Evolutionary conservation across 2,797 vertebrate genomes (phyloP).

Genomic region (Anableps anableps): DNA sequence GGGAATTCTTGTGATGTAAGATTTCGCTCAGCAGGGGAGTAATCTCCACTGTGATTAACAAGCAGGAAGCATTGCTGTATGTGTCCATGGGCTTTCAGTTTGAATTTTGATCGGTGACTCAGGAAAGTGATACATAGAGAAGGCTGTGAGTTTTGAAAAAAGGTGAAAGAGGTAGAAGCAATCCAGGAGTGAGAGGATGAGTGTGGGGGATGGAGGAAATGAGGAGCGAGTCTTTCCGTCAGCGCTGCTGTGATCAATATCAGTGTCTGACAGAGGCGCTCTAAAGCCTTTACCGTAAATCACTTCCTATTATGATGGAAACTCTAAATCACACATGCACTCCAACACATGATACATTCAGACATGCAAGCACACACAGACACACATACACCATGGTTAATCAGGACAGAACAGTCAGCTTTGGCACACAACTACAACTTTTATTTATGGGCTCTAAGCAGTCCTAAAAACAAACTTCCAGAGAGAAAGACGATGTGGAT

Average conservation of each 20-base stretch:
- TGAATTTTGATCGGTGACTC: conserved; percentile 15
- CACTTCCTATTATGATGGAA: conserved; percentile 74
- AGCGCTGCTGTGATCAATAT: conserved; percentile 78
- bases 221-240: conserved; percentile 71
- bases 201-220: conserved; percentile 11
- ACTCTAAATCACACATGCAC: conserved; percentile 61
- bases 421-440: conserved; percentile 13
- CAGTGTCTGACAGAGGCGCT: conserved; percentile 68
- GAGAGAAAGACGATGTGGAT: conserved; percentile 3
- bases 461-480: conserved; percentile 18
- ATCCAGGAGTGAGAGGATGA: conserved; percentile 10
- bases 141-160: not conserved
- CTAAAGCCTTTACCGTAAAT: conserved; percentile 76
- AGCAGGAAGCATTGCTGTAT: conserved; percentile 22
- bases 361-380: conserved; percentile 29
- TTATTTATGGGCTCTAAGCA: conserved; percentile 30
- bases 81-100: conserved; percentile 20
- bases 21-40: conserved; percentile 37
- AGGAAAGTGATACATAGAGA: conserved; percentile 7
- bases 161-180: conserved; percentile 11
- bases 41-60: conserved; percentile 44
- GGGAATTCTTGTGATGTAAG: conserved; percentile 58
- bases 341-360: conserved; percentile 43
- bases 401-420: conserved; percentile 4
- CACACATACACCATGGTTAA: conserved; percentile 11